Evolutionary conservation across 2,113 vertebrate species (phyloP).

Genomic region (Helogale parvula): DNA sequence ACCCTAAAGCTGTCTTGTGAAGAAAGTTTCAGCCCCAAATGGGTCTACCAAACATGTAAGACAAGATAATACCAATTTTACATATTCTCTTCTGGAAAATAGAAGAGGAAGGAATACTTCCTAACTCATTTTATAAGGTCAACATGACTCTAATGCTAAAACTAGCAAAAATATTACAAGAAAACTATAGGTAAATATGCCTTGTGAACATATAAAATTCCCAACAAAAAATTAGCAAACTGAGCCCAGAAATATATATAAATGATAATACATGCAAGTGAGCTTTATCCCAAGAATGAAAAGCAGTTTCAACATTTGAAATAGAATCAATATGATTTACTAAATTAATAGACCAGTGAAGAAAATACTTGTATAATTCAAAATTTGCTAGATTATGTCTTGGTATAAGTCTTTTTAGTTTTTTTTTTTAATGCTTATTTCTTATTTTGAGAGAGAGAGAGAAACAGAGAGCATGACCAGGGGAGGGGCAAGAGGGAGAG

Average conservation of each 20-base stretch:
- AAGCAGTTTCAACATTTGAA: neutral
- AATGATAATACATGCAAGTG: neutral
- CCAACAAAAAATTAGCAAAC: neutral
- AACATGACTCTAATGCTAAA: neutral
- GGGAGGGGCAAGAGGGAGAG: too few relatives aligned
- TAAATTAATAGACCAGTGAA: neutral
- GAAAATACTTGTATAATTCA: neutral
- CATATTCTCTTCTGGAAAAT: neutral
- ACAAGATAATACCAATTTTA: neutral
- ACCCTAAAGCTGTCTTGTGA: neutral
- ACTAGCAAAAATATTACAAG: neutral
- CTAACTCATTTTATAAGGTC: neutral
- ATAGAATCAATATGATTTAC: neutral
- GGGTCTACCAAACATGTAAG: neutral
- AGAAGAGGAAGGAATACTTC: neutral
- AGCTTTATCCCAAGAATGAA: neutral
- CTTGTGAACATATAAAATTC: neutral
- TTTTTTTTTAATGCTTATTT: neutral
- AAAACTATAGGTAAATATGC: neutral
- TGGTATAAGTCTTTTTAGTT: neutral
- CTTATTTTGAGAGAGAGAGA: too few relatives aligned
- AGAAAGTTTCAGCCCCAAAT: neutral
- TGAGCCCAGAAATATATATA: neutral
- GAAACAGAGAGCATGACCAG: too few relatives aligned
- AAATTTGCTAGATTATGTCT: neutral